These are phyloP conservation scores for Criorhina ranunculi DNA, from an alignment of 2,888 invertebrate genomes.

Conservation along the genomic window DNA sequence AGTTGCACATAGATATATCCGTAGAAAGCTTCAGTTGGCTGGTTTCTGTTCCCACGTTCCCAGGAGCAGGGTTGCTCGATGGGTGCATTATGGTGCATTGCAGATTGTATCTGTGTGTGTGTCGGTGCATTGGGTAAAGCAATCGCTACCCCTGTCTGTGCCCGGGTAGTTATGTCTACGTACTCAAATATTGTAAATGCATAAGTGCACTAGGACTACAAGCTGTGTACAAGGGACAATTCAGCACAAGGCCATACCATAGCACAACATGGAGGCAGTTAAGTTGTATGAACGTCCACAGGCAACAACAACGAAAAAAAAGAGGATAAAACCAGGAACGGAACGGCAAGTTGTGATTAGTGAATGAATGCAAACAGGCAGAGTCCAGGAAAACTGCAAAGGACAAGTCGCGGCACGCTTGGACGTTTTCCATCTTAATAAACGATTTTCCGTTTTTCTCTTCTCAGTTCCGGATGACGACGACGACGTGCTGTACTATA, in stretches of 20 bases:
- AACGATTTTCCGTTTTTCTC: conserved; percentile 49
- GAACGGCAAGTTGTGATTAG: conserved; percentile 21
- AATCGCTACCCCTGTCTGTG: conserved; percentile 36
- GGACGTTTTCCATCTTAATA: conserved; percentile 64
- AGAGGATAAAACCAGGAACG: conserved; percentile 22
- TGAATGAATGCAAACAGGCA: conserved; percentile 34
- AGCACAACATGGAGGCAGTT: conserved; percentile 10
- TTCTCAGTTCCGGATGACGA: conserved; percentile 1
- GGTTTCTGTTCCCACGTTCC: conserved; percentile 41
- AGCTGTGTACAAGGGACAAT: conserved; percentile 29
- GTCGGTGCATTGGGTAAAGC: conserved; percentile 45
- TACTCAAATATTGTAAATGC: conserved; percentile 65
- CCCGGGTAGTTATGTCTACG: conserved; percentile 62
- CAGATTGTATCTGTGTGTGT: conserved; percentile 50
- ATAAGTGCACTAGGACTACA: conserved; percentile 56
- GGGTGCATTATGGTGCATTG: conserved; percentile 70
- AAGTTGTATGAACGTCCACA: conserved; percentile 31
- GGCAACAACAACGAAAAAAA: not conserved
- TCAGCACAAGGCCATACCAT: conserved; percentile 37
- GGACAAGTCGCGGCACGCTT: conserved; percentile 54
- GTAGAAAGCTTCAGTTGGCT: conserved; percentile 14
- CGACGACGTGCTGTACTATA: conserved; percentile 18
- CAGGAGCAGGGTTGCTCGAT: conserved; percentile 47
- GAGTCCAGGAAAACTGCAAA: conserved; percentile 40
- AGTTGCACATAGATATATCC: not conserved